Base-by-base conservation (phyloP, 2,888 invertebrate species). In the Drosophila paracracens region DNA sequence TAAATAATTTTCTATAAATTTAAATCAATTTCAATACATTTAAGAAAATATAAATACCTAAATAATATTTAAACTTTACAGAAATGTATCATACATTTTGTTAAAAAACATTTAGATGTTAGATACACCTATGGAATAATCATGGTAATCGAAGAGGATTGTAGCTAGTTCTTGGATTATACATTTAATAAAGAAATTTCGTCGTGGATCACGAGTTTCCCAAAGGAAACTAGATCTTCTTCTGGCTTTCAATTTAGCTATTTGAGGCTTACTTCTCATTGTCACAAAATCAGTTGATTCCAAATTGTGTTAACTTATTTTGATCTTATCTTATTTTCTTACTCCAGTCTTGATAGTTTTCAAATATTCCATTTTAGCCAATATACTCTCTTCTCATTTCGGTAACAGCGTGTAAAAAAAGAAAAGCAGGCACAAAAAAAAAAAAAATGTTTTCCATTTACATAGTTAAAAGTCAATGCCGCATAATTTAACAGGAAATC, bases 401-500 rank as follows among this genome's bases (percentile, higher is more conserved):
- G 31, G 1, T 1, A 18, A n/a, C 21, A 52, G 29, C 1, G 52
- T 51, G n/a, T 51, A n/a, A 27, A 8, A 2, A 18, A 11, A 51
- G n/a, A 29, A 11, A 36, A 61, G 35, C 36, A 61, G 40, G 27
- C 62, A 38, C 51, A 61, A 29, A 69, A 59, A 70, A 70, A 40
- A 13, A 25, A 25, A 36, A 27, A 18, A 36, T 27, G 21, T 56
- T 59, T 73, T 69, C 69, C 79, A 75, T 82, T 83, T 78, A 70
- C 62, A 68, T 74, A 71, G 76, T 75, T 79, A 51, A 78, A 77
- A 85, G 82, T 78, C 82, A 86, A 72, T 77, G 89, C 85, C 80
- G 89, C 83, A 81, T 75, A 83, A 77, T 80, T 87, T 85, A 85
- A 74, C 89, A 83, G 87, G 87, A 88, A 88, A 88, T 88, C 87